Evolutionary conservation across 1,140 invertebrate genomes (phyloP).

Genomic region (Anthonomus grandis): DNA sequence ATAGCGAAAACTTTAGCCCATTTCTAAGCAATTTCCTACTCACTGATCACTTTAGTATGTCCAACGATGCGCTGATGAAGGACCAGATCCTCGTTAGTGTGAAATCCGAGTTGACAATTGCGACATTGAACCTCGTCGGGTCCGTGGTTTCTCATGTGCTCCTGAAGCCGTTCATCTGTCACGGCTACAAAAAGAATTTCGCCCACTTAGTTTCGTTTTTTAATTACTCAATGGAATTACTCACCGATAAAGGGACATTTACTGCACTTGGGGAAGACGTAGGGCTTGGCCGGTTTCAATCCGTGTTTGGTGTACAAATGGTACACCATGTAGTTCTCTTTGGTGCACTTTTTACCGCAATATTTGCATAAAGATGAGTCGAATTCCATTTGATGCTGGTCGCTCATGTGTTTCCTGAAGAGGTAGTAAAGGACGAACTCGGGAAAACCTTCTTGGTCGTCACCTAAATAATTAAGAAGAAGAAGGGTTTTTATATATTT

Average conservation of each 20-base stretch:
- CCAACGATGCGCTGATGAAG: constrained; percentile 56
- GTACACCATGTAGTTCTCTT: constrained; percentile 72
- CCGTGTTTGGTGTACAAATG: constrained; percentile 80
- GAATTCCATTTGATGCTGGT: constrained; percentile 76
- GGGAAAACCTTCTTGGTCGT: constrained; percentile 59
- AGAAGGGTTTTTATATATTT: neutral
- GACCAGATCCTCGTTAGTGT: constrained; percentile 50
- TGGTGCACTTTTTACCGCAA: constrained; percentile 73
- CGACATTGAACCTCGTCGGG: constrained; percentile 50
- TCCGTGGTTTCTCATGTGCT: constrained; percentile 61
- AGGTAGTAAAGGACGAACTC: constrained; percentile 73
- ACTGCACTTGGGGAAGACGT: constrained; percentile 73
- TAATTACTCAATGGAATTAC: neutral
- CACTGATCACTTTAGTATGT: constrained; percentile 51
- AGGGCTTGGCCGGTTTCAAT: constrained; percentile 64
- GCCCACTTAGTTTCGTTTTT: neutral
- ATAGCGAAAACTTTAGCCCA: too few relatives aligned
- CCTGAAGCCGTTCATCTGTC: constrained; percentile 61
- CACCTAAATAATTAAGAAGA: constrained; percentile 34
- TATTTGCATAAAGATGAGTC: constrained; percentile 78
- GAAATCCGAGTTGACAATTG: constrained; percentile 55
- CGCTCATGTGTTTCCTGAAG: constrained; percentile 76
- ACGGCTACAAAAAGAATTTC: constrained; percentile 45
- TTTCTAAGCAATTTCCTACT: neutral
- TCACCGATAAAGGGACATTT: constrained; percentile 66